Conservation (phyloP, 1,140 invertebrate genomes). For the Prorops nasuta region DNA sequence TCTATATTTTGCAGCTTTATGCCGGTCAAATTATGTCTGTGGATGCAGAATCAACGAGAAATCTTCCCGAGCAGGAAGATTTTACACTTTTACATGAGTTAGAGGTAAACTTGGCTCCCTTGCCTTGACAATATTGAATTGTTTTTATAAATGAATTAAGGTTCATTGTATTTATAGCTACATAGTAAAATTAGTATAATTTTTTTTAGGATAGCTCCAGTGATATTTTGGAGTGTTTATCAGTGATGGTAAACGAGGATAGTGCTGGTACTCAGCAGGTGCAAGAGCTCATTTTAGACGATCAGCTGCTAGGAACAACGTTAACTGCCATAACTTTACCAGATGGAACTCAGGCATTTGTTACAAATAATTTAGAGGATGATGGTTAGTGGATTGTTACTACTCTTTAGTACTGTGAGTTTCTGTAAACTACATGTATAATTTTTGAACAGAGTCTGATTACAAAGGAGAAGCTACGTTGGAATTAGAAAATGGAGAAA, state of each 20-base stretch:
- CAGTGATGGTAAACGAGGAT: slow-evolving; percentile 39
- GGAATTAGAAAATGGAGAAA: slow-evolving; percentile 28
- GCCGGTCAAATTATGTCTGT: slow-evolving; percentile 37
- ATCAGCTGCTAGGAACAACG: slow-evolving; percentile 34
- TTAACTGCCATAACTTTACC: slow-evolving; percentile 45
- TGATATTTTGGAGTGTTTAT: slow-evolving; percentile 40
- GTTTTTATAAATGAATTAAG: too few relatives aligned
- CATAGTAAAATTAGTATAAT: too few relatives aligned
- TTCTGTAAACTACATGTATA: not conserved
- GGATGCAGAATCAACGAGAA: slow-evolving; percentile 28
- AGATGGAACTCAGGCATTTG: slow-evolving; percentile 47
- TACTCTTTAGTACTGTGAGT: not conserved
- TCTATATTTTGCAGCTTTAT: slow-evolving; percentile 23
- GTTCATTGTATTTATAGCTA: too few relatives aligned
- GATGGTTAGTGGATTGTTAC: slow-evolving; percentile 30
- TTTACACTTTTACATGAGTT: slow-evolving; percentile 31
- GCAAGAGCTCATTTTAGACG: slow-evolving; percentile 38
- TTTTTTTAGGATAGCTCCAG: slow-evolving; percentile 28
- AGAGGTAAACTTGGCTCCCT: slow-evolving; percentile 15
- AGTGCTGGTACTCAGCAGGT: slow-evolving; percentile 21
- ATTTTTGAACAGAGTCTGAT: slow-evolving; percentile 12
- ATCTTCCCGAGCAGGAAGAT: slow-evolving; percentile 19
- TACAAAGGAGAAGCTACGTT: slow-evolving; percentile 14
- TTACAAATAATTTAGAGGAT: slow-evolving; percentile 33
- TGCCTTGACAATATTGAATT: not conserved